Evolutionary conservation across 1,140 invertebrate species (phyloP).

Genomic region (Diorhabda elongata): DNA sequence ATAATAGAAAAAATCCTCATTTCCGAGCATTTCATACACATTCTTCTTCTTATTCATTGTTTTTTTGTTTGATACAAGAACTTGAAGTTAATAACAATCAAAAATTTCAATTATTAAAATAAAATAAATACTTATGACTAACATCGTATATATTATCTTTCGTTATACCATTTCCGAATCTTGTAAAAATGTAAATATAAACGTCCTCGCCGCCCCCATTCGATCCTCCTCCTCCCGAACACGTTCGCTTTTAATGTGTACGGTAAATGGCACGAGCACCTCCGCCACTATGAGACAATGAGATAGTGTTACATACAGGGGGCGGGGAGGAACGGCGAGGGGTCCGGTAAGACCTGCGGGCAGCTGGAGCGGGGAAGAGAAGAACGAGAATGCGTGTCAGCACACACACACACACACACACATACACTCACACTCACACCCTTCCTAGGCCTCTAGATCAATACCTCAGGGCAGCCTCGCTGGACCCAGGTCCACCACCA

Average conservation of each 20-base stretch:
- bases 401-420: slow-evolving; percentile 38
- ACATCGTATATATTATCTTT: too few relatives aligned
- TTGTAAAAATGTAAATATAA: too few relatives aligned
- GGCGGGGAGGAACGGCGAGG: slow-evolving; percentile 22
- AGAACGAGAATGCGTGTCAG: slow-evolving; percentile 43
- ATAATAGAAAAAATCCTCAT: too few relatives aligned
- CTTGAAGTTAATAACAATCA: too few relatives aligned
- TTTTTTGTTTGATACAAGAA: too few relatives aligned
- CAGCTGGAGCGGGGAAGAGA: slow-evolving; percentile 23
- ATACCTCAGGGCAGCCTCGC: slow-evolving; percentile 47
- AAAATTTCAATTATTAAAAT: too few relatives aligned
- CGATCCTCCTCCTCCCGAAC: not conserved
- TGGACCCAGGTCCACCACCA: slow-evolving; percentile 47
- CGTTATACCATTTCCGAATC: too few relatives aligned
- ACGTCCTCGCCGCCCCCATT: not conserved
- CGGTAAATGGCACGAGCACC: slow-evolving; percentile 14
- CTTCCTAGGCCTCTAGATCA: slow-evolving; percentile 44
- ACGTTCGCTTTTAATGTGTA: slow-evolving; percentile 11
- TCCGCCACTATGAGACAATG: slow-evolving; percentile 30
- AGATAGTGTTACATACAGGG: slow-evolving; percentile 42
- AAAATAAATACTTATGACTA: too few relatives aligned
- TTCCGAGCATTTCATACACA: too few relatives aligned
- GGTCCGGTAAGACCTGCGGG: slow-evolving; percentile 28
- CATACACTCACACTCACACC: slow-evolving; percentile 23
- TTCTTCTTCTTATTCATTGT: too few relatives aligned